phyloP scores from a whole-genome alignment of 53 echinoderm and acorn worm genomes.

The Paracentrotus lividus region DNA sequence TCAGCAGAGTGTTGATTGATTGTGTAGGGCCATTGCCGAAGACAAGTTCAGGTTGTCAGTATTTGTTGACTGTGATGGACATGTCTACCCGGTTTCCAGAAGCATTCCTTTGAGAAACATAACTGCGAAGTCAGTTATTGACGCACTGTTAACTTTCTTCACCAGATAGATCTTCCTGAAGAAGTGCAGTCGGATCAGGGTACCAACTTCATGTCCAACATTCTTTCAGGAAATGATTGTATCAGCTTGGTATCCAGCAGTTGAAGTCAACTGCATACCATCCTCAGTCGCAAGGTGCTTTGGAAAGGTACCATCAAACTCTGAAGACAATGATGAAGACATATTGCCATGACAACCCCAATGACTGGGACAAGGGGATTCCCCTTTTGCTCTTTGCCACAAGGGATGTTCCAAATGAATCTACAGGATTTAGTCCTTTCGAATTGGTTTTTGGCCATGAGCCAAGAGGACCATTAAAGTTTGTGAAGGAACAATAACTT shows the following conservation, averaged over 20 bases:
- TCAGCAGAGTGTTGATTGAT: not conserved
- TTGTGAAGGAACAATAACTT: slow-evolving; percentile 75
- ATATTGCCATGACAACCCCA: slow-evolving; percentile 38
- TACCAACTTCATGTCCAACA: slow-evolving; percentile 79
- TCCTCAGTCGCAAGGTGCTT: slow-evolving; percentile 72
- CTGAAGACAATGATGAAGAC: slow-evolving; percentile 72
- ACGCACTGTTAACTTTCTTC: not conserved
- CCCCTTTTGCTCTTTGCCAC: slow-evolving; percentile 46
- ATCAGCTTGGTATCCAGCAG: slow-evolving; percentile 64
- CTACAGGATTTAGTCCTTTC: slow-evolving; percentile 77
- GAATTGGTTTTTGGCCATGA: slow-evolving; percentile 79
- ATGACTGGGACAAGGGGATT: slow-evolving; percentile 59
- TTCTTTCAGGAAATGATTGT: slow-evolving; percentile 76
- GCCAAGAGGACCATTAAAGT: slow-evolving; percentile 67
- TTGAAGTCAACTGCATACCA: slow-evolving; percentile 72
- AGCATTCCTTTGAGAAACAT: not conserved
- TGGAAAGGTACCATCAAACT: slow-evolving; percentile 75
- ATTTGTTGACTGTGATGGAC: slow-evolving; percentile 13
- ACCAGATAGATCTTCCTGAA: not conserved
- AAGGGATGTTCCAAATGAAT: slow-evolving; percentile 59
- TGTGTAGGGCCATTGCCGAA: slow-evolving; percentile 24
- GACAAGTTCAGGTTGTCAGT: not conserved
- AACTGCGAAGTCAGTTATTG: not conserved
- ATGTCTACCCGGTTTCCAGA: not conserved
- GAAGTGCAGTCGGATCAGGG: slow-evolving; percentile 72